Base-by-base conservation (phyloP, 2,797 vertebrate genomes). In the Gymnocypris eckloni region DNA sequence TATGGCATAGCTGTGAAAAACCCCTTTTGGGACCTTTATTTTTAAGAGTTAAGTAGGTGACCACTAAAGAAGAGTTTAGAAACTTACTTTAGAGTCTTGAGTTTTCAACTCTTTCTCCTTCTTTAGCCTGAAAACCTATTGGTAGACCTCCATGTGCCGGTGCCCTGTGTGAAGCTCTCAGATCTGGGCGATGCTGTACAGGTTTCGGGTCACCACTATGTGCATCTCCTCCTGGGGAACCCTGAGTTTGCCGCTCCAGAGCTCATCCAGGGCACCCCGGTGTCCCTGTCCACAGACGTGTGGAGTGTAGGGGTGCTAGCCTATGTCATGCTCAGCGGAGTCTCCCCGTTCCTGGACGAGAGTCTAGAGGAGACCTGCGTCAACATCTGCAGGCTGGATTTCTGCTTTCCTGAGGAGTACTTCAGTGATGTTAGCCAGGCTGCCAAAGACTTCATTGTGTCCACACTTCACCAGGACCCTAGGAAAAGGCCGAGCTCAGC, bases 281-380 rank as follows among this genome's bases (percentile, higher is more conserved):
- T 99, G n/a, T 97, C 97, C 4, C 90, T 98, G 45, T 96, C 96
- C 28, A 97, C 98, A 0, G 98, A 99, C 13, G 94, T 99, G 90
- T 99, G 98, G 98, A 99, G 98, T 88, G 91, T 98, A 0, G 98
- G 98, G 2, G 98, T 99, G 41, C 93, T 99, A 88, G 96, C 97
- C 0, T 99, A 99, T 0, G 96, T 99, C 86, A 96, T 97, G 97
- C 92, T 99, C 76, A 99, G 98, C 0, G 98, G 98, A 0, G 98
- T 99, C 7, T 99, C 98, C 12, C 98, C 98, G 0, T 99, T 99
- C 91, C 92, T 99, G 88, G 98, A 99, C 2, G 98, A 99, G 88
- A 99, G 98, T 54, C 96, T 95, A 7, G 98, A 99, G 89, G 98
- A 99, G 91, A 99, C 98, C 0, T 99, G 98, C 6, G 96, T 98